Conservation (phyloP, 2,888 invertebrate genomes). For the Sisyra nigra region DNA sequence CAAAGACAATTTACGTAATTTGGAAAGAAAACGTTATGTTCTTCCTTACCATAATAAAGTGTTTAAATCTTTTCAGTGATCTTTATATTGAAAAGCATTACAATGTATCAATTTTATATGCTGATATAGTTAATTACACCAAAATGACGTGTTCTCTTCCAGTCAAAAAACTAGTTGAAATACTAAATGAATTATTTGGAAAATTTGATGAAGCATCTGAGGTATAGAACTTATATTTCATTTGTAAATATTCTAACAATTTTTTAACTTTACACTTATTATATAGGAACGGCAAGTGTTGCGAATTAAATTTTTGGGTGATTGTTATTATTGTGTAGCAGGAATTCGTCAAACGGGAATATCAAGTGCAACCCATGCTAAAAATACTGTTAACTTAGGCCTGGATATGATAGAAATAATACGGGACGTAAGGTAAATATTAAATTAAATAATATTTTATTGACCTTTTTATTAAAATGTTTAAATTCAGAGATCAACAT, state of each 20-base stretch:
- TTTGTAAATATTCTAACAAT: conserved; percentile 1
- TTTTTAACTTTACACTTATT: no score
- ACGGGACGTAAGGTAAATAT: conserved; percentile 52
- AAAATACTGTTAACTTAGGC: conserved; percentile 78
- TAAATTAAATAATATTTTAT: no score
- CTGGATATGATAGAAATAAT: conserved; percentile 89
- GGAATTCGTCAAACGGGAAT: conserved; percentile 51
- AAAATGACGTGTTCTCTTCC: conserved; percentile 69
- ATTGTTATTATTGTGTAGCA: conserved; percentile 87
- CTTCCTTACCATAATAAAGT: conserved; percentile 2
- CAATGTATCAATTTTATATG: conserved; percentile 79
- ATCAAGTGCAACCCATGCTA: conserved; percentile 55
- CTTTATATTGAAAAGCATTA: conserved; percentile 76
- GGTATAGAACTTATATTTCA: conserved; percentile 29
- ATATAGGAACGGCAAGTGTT: conserved; percentile 55
- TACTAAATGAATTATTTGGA: conserved; percentile 80
- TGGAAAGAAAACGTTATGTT: background rate
- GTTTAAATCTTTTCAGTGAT: conserved; percentile 41
- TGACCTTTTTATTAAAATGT: background rate
- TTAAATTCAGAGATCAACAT: conserved; percentile 45
- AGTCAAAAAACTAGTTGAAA: conserved; percentile 68
- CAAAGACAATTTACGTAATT: background rate
- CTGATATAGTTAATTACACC: conserved; percentile 89
- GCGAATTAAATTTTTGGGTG: conserved; percentile 83
- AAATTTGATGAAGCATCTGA: conserved; percentile 83